A percentile compares a stretch with the other conserved stretches of the same genome.
Conservation (phyloP, 1,140 invertebrate genomes). For the Leptonema lineaticorne region DNA sequence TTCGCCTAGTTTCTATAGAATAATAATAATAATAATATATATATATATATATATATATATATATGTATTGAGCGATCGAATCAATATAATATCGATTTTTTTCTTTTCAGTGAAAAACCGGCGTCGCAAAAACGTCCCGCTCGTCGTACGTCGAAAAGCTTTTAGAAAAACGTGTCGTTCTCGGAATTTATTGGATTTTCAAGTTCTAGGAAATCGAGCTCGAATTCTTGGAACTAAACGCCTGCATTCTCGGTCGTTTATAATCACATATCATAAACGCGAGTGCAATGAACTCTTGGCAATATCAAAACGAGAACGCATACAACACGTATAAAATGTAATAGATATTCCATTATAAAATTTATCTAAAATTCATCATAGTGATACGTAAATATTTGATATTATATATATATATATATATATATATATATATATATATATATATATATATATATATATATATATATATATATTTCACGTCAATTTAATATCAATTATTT, state of each 20-base stretch:
- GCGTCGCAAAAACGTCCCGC: no score
- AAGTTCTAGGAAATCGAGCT: background rate
- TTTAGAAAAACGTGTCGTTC: background rate
- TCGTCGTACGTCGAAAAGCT: background rate
- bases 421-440: background rate
- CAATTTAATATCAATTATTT: no score
- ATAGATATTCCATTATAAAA: no score
- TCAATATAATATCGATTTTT: no score
- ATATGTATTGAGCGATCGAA: no score
- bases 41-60: background rate
- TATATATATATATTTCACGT: background rate
- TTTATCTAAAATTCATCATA: no score
- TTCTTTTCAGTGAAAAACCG: no score
- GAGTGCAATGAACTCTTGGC: background rate
- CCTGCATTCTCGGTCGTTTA: no score
- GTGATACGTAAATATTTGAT: background rate
- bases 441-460: background rate
- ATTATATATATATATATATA: background rate
- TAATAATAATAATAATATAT: background rate
- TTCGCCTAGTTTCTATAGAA: background rate
- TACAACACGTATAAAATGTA: no score
- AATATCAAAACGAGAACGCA: no score
- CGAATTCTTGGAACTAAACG: background rate
- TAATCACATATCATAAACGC: background rate
- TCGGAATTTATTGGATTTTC: background rate